These are phyloP conservation scores for Crocidura indochinensis DNA, from an alignment of 2,797 vertebrate species.

Conservation along the genomic window DNA sequence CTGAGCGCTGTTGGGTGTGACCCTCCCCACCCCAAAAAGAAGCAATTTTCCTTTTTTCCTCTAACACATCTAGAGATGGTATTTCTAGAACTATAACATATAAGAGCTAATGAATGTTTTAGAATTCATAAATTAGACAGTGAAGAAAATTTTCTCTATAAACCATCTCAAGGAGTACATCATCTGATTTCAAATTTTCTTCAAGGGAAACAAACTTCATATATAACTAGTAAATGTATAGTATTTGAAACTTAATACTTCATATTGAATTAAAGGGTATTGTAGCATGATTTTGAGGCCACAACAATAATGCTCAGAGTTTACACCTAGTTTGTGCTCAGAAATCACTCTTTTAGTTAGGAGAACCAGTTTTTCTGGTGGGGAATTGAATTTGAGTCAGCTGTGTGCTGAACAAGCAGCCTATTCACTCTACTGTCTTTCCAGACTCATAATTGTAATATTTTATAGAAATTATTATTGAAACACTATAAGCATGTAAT, in stretches of 20 bases:
- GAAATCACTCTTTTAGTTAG: too few relatives aligned
- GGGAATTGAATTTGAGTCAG: too few relatives aligned
- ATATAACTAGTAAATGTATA: background rate
- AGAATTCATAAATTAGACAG: background rate
- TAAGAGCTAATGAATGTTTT: background rate
- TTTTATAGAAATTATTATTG: background rate
- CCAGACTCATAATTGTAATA: background rate
- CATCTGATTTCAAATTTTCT: background rate
- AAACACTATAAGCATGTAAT: constrained; percentile 39
- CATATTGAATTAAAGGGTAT: constrained; percentile 26
- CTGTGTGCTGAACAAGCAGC: too few relatives aligned
- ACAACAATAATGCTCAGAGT: too few relatives aligned
- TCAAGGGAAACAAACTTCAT: constrained; percentile 11
- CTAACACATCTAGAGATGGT: background rate
- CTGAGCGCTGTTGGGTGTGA: too few relatives aligned
- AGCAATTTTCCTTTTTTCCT: background rate
- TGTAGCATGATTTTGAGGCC: background rate
- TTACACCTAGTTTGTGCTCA: too few relatives aligned
- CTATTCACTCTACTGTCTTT: too few relatives aligned
- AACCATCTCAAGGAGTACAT: background rate
- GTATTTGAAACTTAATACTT: background rate
- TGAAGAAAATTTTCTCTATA: constrained; percentile 14
- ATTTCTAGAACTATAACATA: background rate
- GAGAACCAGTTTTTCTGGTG: too few relatives aligned
- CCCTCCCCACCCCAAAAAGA: too few relatives aligned